These are phyloP conservation scores for Strigamia transsilvanica DNA, from an alignment of 2,888 invertebrate species.

Conservation along the genomic window DNA sequence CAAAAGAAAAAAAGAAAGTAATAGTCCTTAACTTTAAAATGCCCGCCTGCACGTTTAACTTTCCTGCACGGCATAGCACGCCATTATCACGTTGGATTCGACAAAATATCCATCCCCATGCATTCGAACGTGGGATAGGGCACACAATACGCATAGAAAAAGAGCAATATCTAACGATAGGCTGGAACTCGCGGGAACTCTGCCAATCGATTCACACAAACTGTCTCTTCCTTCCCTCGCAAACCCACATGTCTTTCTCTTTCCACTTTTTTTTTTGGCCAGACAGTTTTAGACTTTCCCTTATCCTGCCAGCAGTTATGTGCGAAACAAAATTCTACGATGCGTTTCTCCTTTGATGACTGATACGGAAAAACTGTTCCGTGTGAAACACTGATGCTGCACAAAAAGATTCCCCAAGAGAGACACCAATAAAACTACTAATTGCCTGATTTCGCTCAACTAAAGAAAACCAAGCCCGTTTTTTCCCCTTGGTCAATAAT, in stretches of 20 bases:
- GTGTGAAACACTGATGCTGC: slow-evolving; percentile 35
- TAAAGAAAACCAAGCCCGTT: slow-evolving; percentile 15
- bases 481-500: not conserved
- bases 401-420: slow-evolving; percentile 45
- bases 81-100: slow-evolving; percentile 9
- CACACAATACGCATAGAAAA: slow-evolving; percentile 44
- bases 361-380: slow-evolving; percentile 5
- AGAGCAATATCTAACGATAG: slow-evolving; percentile 47
- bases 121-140: slow-evolving; percentile 21
- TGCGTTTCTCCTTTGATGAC: slow-evolving; percentile 36
- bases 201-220: slow-evolving; percentile 48
- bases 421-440: slow-evolving; percentile 41
- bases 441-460: slow-evolving; percentile 24
- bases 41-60: slow-evolving; percentile 21
- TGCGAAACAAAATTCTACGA: slow-evolving; percentile 35
- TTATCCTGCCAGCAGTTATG: slow-evolving; percentile 41
- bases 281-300: slow-evolving; percentile 36
- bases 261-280: not conserved
- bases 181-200: slow-evolving; percentile 44
- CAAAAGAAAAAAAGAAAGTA: not conserved
- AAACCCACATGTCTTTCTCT: slow-evolving; percentile 40
- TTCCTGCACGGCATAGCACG: slow-evolving; percentile 1
- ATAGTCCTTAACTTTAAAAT: not conserved
- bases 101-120: slow-evolving; percentile 24
- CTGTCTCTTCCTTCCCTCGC: slow-evolving; percentile 24